These are phyloP conservation scores for Tragulus kanchil DNA, from an alignment of 2,113 vertebrate genomes.

Conservation along the genomic window DNA sequence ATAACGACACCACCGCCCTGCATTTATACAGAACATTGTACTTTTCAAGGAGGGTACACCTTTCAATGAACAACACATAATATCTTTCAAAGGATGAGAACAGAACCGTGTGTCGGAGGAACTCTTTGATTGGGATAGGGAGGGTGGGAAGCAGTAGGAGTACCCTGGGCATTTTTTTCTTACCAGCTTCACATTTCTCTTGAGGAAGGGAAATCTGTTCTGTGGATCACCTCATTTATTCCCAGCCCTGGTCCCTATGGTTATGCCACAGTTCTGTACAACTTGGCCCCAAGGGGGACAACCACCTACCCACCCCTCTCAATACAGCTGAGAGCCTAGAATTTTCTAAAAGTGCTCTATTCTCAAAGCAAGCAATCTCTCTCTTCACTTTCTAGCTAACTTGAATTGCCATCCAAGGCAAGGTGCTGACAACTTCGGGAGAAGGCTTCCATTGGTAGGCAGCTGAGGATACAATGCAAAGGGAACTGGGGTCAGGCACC, in stretches of 20 bases:
- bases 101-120: slow-evolving; percentile 27
- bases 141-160: neutral
- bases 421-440: neutral
- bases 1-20: neutral
- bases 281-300: neutral
- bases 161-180: neutral
- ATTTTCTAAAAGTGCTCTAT: neutral
- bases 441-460: neutral
- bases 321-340: neutral
- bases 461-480: neutral
- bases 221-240: slow-evolving; percentile 27
- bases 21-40: neutral
- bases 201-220: slow-evolving; percentile 29
- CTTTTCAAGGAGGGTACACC: slow-evolving; percentile 40
- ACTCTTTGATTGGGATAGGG: neutral
- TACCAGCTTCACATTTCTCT: neutral
- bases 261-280: neutral
- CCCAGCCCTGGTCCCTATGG: neutral
- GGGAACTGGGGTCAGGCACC: neutral
- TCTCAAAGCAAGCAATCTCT: neutral
- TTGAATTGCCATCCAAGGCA: neutral
- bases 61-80: slow-evolving; percentile 57
- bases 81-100: slow-evolving; percentile 59
- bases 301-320: neutral
- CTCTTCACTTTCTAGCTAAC: neutral